phyloP scores from a whole-genome alignment of 2,113 vertebrate species.

The Lycocorax pyrrhopterus region DNA sequence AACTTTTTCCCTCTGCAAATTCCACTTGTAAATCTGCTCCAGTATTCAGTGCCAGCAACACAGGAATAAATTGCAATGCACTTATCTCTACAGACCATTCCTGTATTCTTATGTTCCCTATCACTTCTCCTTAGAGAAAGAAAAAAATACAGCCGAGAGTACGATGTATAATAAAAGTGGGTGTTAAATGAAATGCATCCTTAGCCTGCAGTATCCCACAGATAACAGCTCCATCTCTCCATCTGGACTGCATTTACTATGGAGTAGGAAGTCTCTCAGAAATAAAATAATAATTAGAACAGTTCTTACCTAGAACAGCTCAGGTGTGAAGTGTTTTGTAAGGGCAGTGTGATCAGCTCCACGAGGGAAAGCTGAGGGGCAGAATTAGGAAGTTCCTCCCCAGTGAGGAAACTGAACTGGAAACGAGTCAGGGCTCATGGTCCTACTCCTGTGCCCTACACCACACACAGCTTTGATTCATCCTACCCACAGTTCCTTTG shows the following conservation, averaged over 20 bases:
- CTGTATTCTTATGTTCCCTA: background rate
- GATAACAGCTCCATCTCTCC: background rate
- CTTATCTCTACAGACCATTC: conserved; percentile 29
- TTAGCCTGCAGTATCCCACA: background rate
- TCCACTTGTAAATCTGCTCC: conserved; percentile 38
- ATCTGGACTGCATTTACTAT: background rate
- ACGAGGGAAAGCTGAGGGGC: background rate
- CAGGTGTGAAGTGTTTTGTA: background rate
- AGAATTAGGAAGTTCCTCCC: background rate
- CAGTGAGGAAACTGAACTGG: background rate
- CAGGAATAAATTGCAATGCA: conserved; percentile 20
- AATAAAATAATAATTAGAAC: background rate
- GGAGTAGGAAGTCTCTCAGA: background rate
- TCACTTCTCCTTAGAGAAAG: conserved; percentile 4
- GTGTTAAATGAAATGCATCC: background rate
- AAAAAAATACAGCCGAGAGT: background rate
- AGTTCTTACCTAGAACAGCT: background rate
- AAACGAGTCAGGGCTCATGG: background rate
- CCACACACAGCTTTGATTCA: background rate
- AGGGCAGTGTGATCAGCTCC: background rate
- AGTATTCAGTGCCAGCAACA: background rate
- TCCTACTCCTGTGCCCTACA: background rate
- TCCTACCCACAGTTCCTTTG: background rate
- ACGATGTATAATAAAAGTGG: background rate
- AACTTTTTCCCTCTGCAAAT: background rate